Conservation (phyloP, 2,797 vertebrate genomes). For the Leptodactylus fallax region DNA sequence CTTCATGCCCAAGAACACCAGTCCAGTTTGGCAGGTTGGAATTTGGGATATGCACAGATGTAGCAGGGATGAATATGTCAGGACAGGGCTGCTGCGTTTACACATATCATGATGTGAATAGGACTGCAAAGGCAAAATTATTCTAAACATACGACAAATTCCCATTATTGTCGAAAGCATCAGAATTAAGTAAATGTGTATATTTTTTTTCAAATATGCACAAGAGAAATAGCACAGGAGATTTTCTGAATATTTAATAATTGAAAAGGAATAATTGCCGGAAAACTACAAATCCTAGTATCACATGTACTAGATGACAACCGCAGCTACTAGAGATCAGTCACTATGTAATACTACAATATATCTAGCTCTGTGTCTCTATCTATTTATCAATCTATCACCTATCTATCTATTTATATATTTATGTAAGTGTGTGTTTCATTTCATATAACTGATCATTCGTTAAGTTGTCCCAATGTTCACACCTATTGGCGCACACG, state of each 20-base stretch:
- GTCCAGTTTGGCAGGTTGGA: background rate
- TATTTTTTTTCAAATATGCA: background rate
- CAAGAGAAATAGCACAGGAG: background rate
- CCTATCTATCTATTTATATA: constrained; percentile 16
- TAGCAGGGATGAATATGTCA: background rate
- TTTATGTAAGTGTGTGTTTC: too few relatives aligned
- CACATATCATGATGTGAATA: too few relatives aligned
- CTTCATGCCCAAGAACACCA: background rate
- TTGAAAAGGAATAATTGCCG: background rate
- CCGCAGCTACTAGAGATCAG: too few relatives aligned
- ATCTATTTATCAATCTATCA: background rate
- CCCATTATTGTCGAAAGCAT: background rate
- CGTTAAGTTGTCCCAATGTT: background rate
- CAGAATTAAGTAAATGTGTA: background rate
- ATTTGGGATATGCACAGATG: background rate
- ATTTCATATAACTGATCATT: background rate
- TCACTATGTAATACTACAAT: too few relatives aligned
- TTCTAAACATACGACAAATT: background rate
- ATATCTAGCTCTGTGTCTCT: background rate
- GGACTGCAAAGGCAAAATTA: background rate
- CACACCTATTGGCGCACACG: background rate
- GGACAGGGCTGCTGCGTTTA: background rate
- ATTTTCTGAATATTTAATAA: background rate
- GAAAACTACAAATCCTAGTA: background rate
- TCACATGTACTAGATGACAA: background rate